Evolutionary conservation across 2,113 vertebrate genomes (phyloP).

Genomic region (Numenius arquata): DNA sequence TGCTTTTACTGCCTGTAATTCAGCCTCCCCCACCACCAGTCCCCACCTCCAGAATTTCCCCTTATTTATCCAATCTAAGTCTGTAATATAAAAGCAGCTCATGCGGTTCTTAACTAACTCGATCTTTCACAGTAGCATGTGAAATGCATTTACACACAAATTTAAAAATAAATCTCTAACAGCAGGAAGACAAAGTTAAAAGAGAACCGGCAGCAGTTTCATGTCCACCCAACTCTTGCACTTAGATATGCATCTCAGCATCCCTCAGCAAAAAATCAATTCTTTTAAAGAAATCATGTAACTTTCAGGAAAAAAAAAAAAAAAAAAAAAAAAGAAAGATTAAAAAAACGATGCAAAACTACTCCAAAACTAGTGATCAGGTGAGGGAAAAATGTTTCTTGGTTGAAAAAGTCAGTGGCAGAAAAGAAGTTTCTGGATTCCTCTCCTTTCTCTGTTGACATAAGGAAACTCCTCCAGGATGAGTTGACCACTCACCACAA

Average conservation of each 20-base stretch:
- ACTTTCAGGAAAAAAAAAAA: background rate
- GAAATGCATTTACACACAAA: background rate
- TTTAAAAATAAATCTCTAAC: background rate
- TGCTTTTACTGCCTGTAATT: background rate
- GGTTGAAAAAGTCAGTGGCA: background rate
- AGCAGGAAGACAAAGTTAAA: background rate
- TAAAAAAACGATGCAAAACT: accelerated
- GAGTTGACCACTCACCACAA: background rate
- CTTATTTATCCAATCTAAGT: background rate
- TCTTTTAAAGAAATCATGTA: background rate
- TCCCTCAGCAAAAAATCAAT: background rate
- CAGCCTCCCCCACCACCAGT: background rate
- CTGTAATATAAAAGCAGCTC: background rate
- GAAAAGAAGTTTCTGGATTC: background rate
- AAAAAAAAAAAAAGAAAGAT: no score
- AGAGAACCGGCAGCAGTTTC: background rate
- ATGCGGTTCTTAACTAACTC: background rate
- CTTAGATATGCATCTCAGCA: background rate
- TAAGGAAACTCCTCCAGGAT: background rate
- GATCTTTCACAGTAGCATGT: background rate
- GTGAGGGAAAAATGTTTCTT: background rate
- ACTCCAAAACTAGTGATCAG: background rate
- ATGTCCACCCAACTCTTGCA: background rate
- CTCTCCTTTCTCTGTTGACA: background rate
- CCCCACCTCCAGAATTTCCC: background rate